Evolutionary conservation across 1,140 invertebrate species (phyloP).

Genomic region (Aphaenogaster floridana): DNA sequence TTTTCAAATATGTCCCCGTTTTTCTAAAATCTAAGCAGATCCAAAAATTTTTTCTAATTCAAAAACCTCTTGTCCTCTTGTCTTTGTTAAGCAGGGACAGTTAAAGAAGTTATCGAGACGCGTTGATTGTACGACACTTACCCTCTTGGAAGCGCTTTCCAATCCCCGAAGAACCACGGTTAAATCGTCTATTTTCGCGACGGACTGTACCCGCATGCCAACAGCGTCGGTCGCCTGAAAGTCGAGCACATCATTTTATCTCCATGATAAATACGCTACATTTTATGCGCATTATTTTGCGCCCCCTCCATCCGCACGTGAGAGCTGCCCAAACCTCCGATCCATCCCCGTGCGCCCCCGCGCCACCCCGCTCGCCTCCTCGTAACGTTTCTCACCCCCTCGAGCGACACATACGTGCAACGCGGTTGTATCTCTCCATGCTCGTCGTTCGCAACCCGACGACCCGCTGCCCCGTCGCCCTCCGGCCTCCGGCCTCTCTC

Average conservation of each 20-base stretch:
- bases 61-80: background rate
- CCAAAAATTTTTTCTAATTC: background rate
- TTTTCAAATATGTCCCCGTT: background rate
- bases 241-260: constrained; percentile 86
- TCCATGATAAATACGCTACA: constrained; percentile 87
- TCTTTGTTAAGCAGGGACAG: background rate
- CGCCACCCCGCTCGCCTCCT: constrained; percentile 61
- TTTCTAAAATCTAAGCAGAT: background rate
- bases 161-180: background rate
- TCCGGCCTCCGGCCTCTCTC: constrained; percentile 69
- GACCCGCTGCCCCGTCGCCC: constrained; percentile 58
- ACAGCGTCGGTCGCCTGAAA: constrained; percentile 82
- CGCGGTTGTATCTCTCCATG: constrained; percentile 77
- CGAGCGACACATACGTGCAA: constrained; percentile 75
- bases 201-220: constrained; percentile 77
- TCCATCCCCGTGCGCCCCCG: constrained; percentile 32
- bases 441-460: constrained; percentile 76
- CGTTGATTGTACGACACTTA: constrained; percentile 36
- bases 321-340: constrained; percentile 67
- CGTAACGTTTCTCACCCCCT: constrained; percentile 69
- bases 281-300: constrained; percentile 86
- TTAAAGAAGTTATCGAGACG: constrained; percentile 53
- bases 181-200: constrained; percentile 63
- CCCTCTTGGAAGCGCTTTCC: constrained; percentile 11
- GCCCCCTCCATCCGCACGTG: constrained; percentile 71